Percentiles rank a stretch among this genome's conserved stretches.
These are phyloP conservation scores for Trypoxylus dichotomus DNA, from an alignment of 1,140 invertebrate species.

Conservation along the genomic window DNA sequence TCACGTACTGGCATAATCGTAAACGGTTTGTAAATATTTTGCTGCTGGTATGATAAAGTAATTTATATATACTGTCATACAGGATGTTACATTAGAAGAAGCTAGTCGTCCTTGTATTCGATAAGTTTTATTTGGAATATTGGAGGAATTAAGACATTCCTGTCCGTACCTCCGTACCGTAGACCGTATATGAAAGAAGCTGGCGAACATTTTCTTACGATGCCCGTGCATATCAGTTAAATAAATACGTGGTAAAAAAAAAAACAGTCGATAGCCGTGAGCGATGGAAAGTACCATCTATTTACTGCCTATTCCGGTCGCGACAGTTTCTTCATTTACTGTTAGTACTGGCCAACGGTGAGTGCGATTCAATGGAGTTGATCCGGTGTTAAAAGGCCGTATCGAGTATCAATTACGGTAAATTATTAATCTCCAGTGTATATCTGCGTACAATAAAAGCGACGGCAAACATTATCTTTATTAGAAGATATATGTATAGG, in stretches of 20 bases:
- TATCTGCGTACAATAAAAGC: constrained; percentile 13
- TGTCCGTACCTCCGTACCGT: no score
- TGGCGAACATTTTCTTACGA: no score
- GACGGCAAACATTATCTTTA: not conserved
- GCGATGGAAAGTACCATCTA: not conserved
- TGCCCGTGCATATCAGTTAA: not conserved
- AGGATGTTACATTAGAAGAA: no score
- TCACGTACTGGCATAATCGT: not conserved
- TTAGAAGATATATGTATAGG: not conserved
- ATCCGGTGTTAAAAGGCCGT: not conserved
- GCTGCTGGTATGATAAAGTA: not conserved
- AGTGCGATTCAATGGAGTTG: not conserved
- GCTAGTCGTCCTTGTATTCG: no score
- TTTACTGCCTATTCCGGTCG: not conserved
- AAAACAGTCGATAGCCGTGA: not conserved
- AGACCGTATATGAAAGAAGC: no score
- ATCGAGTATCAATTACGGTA: constrained; percentile 20
- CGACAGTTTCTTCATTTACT: constrained; percentile 15
- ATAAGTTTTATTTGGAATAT: no score
- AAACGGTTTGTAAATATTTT: not conserved
- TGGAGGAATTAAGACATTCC: no score
- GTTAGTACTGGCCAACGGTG: not conserved
- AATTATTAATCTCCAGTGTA: constrained; percentile 22
- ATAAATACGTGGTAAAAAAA: no score
- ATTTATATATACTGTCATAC: not conserved